phyloP scores from a whole-genome alignment of 2,888 invertebrate species.

The Alloscopus bannaensis region DNA sequence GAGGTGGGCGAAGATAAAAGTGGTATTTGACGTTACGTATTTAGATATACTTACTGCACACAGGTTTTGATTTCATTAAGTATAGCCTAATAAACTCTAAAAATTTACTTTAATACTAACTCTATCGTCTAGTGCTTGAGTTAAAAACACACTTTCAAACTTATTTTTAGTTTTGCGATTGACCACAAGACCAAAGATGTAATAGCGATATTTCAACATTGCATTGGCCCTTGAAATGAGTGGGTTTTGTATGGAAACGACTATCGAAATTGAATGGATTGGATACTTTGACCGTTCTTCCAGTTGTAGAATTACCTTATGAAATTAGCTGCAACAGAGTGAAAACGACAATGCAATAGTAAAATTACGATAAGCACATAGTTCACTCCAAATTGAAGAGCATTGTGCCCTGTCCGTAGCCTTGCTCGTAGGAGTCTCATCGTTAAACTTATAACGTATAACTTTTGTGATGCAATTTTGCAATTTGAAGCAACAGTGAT shows the following conservation, averaged over 20 bases:
- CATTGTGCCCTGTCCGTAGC: conserved; percentile 4
- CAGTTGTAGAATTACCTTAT: conserved; percentile 25
- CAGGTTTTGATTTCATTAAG: neutral
- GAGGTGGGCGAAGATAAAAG: neutral
- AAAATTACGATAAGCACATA: conserved; percentile 34
- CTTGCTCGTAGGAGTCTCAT: conserved; percentile 21
- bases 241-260: no score
- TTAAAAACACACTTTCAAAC: neutral
- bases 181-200: neutral
- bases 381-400: conserved; percentile 1
- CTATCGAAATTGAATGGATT: no score
- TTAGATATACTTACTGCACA: neutral
- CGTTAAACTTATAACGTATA: neutral
- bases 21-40: neutral
- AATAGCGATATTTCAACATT: neutral
- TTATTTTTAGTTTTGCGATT: neutral
- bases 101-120: no score
- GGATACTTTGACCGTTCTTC: conserved; percentile 6
- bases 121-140: neutral
- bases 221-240: neutral
- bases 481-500: neutral
- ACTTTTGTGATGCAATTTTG: neutral
- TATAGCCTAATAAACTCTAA: no score
- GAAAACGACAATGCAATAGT: conserved; percentile 2
- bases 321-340: conserved; percentile 16